Conservation (phyloP, 2,113 vertebrate species). For the Plecotus auritus region DNA sequence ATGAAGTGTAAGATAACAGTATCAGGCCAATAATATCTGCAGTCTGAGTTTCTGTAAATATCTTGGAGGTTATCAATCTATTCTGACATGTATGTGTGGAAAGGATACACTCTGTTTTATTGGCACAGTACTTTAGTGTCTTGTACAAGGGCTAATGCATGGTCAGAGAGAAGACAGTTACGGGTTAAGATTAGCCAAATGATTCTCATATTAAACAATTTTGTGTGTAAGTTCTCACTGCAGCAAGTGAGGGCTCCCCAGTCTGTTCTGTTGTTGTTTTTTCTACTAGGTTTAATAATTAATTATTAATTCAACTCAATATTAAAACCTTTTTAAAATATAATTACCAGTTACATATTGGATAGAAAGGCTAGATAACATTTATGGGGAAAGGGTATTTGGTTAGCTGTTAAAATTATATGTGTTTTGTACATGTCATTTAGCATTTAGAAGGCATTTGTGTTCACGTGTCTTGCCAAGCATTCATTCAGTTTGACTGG, state of each 20-base stretch:
- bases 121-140: background rate
- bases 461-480: background rate
- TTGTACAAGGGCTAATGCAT: background rate
- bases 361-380: background rate
- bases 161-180: background rate
- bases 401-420: background rate
- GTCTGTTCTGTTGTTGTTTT: background rate
- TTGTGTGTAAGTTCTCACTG: background rate
- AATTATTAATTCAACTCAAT: background rate
- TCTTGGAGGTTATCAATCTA: constrained; percentile 61
- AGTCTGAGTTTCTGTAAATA: constrained; percentile 37
- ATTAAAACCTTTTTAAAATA: background rate
- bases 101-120: background rate
- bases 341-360: background rate
- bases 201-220: background rate
- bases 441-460: background rate
- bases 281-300: background rate
- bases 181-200: background rate
- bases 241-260: background rate
- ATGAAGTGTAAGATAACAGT: constrained; percentile 40
- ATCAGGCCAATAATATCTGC: constrained; percentile 35
- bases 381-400: background rate
- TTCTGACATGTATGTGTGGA: constrained; percentile 43
- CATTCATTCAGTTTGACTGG: background rate
- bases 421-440: background rate